These are phyloP conservation scores for Drosophila pectinifera DNA, from an alignment of 1,140 invertebrate species.

Conservation along the genomic window DNA sequence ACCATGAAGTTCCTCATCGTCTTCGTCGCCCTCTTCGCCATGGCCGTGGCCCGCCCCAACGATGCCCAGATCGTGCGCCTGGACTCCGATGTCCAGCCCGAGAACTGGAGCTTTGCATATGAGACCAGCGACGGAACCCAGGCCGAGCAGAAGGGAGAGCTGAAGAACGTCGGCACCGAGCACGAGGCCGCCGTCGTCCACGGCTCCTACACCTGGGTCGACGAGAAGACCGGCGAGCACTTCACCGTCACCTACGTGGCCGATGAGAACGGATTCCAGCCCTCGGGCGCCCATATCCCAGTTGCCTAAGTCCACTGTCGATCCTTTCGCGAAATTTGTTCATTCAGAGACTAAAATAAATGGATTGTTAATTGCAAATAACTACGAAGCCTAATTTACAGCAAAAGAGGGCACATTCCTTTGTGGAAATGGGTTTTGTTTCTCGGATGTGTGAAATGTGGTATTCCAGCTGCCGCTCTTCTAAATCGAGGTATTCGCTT, in stretches of 20 bases:
- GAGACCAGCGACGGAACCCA: conserved; percentile 88
- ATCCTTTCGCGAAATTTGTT: conserved; percentile 27
- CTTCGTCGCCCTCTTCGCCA: conserved; percentile 52
- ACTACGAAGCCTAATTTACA: background rate
- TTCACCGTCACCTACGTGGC: conserved; percentile 63
- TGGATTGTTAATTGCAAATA: conserved; percentile 17
- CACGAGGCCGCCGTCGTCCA: conserved; percentile 57
- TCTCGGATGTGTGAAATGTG: background rate
- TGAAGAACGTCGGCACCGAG: conserved; percentile 37
- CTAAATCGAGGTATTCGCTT: background rate
- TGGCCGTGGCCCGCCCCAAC: conserved; percentile 45
- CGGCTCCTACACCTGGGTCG: conserved; percentile 51
- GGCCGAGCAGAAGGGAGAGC: conserved; percentile 61
- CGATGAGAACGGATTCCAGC: conserved; percentile 89
- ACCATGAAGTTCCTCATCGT: conserved; percentile 77
- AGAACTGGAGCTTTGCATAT: conserved; percentile 15
- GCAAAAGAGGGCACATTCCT: background rate
- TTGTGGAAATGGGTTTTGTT: background rate
- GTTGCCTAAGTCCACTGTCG: conserved; percentile 32
- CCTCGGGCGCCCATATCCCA: conserved; percentile 87
- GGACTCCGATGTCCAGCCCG: conserved; percentile 21
- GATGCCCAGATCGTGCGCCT: background rate
- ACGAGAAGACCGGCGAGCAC: conserved; percentile 51
- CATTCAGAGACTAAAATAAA: conserved; percentile 30
- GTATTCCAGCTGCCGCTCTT: no score